Evolutionary conservation across 2,797 vertebrate species (phyloP).

Genomic region (Mus minutoides): DNA sequence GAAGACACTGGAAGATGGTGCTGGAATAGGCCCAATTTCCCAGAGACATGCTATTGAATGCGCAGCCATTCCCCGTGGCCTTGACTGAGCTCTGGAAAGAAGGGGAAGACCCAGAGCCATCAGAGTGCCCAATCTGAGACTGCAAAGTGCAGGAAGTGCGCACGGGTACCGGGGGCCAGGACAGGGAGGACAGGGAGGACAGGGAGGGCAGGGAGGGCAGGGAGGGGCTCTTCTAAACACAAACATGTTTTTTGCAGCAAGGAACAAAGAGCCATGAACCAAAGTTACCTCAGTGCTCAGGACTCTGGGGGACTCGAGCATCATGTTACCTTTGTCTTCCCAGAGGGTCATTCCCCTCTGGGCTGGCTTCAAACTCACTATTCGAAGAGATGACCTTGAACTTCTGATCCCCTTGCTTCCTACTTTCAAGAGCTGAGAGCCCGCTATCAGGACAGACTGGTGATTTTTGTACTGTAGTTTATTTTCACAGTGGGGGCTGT

Average conservation of each 20-base stretch:
- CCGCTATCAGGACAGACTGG: no score
- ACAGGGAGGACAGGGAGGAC: neutral
- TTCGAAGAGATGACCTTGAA: neutral
- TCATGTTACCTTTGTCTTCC: neutral
- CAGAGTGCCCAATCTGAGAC: neutral
- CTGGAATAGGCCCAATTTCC: neutral
- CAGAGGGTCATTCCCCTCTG: neutral
- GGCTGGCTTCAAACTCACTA: neutral
- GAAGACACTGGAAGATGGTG: neutral
- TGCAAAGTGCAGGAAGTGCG: neutral
- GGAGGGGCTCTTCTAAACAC: neutral
- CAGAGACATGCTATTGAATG: neutral
- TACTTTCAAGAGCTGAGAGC: neutral
- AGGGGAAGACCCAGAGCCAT: neutral
- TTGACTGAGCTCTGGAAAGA: no score
- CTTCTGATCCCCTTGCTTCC: neutral
- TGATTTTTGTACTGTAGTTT: neutral
- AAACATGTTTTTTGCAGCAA: neutral
- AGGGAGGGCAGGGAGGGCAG: neutral
- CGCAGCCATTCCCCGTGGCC: neutral
- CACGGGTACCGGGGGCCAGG: neutral
- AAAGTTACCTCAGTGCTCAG: neutral
- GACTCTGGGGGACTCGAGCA: accelerated
- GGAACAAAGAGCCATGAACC: neutral
- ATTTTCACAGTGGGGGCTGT: neutral